Evolutionary conservation across 1,140 invertebrate genomes (phyloP).

Genomic region (Tribolium castaneum): DNA sequence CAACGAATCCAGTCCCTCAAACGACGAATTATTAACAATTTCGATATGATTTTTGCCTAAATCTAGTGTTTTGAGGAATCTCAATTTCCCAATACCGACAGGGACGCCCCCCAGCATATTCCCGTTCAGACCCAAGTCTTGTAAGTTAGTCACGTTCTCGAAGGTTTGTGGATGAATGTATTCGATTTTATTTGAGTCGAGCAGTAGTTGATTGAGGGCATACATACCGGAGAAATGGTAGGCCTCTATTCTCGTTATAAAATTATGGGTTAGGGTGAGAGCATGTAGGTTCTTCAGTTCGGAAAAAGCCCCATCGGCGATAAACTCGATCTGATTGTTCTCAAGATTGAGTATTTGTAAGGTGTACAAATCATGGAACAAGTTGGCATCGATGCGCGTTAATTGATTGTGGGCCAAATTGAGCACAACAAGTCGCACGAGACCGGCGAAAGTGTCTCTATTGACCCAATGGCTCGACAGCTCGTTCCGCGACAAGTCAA

Average conservation of each 20-base stretch:
- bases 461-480: conserved; percentile 84
- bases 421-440: conserved; percentile 78
- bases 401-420: conserved; percentile 82
- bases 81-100: conserved; percentile 73
- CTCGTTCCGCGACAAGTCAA: conserved; percentile 83
- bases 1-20: conserved; percentile 72
- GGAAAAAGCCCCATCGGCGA: conserved; percentile 79
- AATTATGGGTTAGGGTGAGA: conserved; percentile 79
- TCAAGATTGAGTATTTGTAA: conserved; percentile 83
- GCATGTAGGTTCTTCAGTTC: conserved; percentile 82
- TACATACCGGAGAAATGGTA: conserved; percentile 78
- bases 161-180: conserved; percentile 79
- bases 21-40: conserved; percentile 70
- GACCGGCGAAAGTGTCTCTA: conserved; percentile 79
- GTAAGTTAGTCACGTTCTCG: conserved; percentile 81
- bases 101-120: conserved; percentile 82
- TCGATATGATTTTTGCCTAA: conserved; percentile 82
- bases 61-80: conserved; percentile 80
- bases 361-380: conserved; percentile 81
- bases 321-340: conserved; percentile 77
- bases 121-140: conserved; percentile 81
- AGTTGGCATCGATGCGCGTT: conserved; percentile 74
- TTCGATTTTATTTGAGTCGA: conserved; percentile 81
- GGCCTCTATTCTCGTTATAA: conserved; percentile 74
- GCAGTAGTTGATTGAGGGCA: conserved; percentile 77